These are phyloP conservation scores for Cephus runcator DNA, from an alignment of 2,888 invertebrate species.

Conservation along the genomic window DNA sequence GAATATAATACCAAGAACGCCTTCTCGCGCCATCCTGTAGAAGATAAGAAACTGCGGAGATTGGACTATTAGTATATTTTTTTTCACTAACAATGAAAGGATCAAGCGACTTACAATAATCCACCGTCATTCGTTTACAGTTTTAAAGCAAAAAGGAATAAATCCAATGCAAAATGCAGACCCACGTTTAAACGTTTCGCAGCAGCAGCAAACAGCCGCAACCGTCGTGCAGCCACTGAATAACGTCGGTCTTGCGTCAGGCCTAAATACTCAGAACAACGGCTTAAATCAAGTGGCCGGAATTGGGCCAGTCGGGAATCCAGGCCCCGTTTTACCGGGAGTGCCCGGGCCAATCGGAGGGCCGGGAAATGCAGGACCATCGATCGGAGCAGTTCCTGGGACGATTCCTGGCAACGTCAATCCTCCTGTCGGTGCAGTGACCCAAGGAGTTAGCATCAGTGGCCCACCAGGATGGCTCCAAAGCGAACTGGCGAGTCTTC, in stretches of 20 bases:
- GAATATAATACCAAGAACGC: neutral
- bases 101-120: conserved; percentile 55
- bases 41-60: conserved; percentile 43
- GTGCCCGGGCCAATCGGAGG: conserved; percentile 43
- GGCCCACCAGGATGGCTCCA: conserved; percentile 70
- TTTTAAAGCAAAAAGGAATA: conserved; percentile 78
- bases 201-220: conserved; percentile 49
- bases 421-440: conserved; percentile 48
- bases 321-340: conserved; percentile 46
- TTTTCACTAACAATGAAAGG: conserved; percentile 40
- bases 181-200: conserved; percentile 64
- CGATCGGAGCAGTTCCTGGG: conserved; percentile 43
- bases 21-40: conserved; percentile 38
- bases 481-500: conserved; percentile 59
- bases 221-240: conserved; percentile 66
- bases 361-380: conserved; percentile 44
- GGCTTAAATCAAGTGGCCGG: conserved; percentile 58
- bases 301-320: conserved; percentile 51
- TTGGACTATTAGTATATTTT: conserved; percentile 46
- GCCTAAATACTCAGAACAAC: conserved; percentile 67
- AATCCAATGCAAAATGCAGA: conserved; percentile 66
- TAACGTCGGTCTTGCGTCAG: conserved; percentile 70
- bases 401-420: conserved; percentile 44
- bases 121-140: conserved; percentile 71
- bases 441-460: conserved; percentile 48